These are phyloP conservation scores for Leptonema lineaticorne DNA, from an alignment of 1,140 invertebrate species.

Conservation along the genomic window DNA sequence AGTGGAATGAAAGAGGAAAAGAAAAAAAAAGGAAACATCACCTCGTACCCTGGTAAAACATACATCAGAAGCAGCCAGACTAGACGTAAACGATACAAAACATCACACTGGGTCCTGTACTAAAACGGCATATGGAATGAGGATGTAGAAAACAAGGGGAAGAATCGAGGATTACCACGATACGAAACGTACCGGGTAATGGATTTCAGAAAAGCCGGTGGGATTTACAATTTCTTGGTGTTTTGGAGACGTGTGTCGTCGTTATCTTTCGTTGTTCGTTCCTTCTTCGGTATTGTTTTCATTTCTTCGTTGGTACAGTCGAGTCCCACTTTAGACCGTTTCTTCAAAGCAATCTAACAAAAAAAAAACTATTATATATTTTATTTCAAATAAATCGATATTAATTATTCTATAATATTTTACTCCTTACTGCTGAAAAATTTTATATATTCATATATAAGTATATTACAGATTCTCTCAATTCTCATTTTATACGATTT, in stretches of 20 bases:
- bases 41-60: background rate
- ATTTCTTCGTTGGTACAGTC: no score
- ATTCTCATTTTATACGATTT: no score
- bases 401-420: no score
- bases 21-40: background rate
- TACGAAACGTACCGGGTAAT: conserved; percentile 2
- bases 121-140: no score
- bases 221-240: conserved; percentile 4
- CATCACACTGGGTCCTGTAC: background rate
- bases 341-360: no score
- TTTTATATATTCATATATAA: no score
- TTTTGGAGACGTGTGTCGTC: background rate
- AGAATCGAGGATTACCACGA: conserved; percentile 13
- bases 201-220: conserved; percentile 9
- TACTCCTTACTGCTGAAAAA: no score
- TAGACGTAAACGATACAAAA: background rate
- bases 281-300: no score
- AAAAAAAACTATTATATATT: no score
- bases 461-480: no score
- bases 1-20: background rate
- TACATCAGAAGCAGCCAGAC: background rate
- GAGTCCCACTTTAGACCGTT: no score
- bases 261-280: background rate
- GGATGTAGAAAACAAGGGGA: conserved; percentile 5
- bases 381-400: no score